Evolutionary conservation across 2,113 vertebrate genomes (phyloP), one percentile per base, ranked within the genome.

Genomic region (Lepidiolamprologus cunningtoni): DNA sequence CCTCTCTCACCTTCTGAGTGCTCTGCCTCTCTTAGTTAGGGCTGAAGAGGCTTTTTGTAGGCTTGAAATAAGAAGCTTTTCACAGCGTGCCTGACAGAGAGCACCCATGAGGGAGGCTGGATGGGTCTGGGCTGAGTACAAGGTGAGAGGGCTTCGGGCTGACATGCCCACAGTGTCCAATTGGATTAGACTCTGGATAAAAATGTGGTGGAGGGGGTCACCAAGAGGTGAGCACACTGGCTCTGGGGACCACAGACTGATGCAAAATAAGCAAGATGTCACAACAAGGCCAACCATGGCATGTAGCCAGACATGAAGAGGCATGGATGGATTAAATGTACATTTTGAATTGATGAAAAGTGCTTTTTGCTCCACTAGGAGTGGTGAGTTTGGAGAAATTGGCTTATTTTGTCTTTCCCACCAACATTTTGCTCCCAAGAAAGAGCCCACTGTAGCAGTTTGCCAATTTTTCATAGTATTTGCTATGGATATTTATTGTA

Each of bases 11-110:
- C 14, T 79, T 85, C 76, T 76, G 73, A 87, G 90, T 87, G 82
- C 81, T 83, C 86, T 92, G 86, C 79, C 83, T 85, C 71, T 89
- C 83, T 92, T 83, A 37, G 55, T 81, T 86, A 90, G 47, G 21
- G 82, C 73, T 94, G 85, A 93, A 93, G 91, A 89, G 88, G 87
- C 89, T 90, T 91, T 93, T 90, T 89, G 88, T 92, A 28, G 86
- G 84, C 84, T 86, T 81, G 81, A 58, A 91, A 85, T 83, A 87
- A 91, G 85, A 79, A 87, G 83, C 55, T 82, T 92, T 89, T 94
- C 85, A 79, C 68, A 81, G 81, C 8, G 7, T 6, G n/a, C 52
- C 82, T 54, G 86, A 81, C 86, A 83, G 80, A 88, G 84, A 84
- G 87, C 80, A 53, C 86, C 93, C 91, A 86, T 58, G 86, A 86